phyloP scores from a whole-genome alignment of 1,140 invertebrate species.

The Panagrolaimus sp. region DNA sequence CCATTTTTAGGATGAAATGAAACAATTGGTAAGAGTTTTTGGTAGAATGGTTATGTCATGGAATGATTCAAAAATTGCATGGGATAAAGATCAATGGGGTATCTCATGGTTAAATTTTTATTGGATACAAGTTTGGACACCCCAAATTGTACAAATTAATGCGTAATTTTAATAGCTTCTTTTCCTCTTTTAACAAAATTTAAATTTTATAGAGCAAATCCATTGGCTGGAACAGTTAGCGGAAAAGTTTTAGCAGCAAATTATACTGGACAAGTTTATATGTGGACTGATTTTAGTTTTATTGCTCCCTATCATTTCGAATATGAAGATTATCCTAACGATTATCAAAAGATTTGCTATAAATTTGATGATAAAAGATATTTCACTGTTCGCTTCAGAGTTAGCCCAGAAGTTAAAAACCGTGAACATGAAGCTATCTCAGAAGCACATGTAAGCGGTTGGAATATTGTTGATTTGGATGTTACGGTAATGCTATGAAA shows the following conservation, averaged over 20 bases:
- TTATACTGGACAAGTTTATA: slow-evolving; percentile 56
- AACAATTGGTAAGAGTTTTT: slow-evolving; percentile 45
- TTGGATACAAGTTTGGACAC: slow-evolving; percentile 59
- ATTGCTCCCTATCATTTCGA: slow-evolving; percentile 50
- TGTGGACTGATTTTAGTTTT: slow-evolving; percentile 56
- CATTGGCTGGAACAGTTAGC: slow-evolving; percentile 44
- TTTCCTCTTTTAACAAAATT: not conserved
- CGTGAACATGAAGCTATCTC: slow-evolving; percentile 45
- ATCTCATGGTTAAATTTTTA: slow-evolving; percentile 57
- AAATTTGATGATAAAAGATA: slow-evolving; percentile 58
- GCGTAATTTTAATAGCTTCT: slow-evolving; percentile 32
- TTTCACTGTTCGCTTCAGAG: slow-evolving; percentile 53
- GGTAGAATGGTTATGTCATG: slow-evolving; percentile 53
- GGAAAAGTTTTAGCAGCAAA: slow-evolving; percentile 57
- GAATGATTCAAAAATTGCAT: slow-evolving; percentile 54
- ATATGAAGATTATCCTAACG: slow-evolving; percentile 55
- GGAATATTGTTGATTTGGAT: slow-evolving; percentile 49
- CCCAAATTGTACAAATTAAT: slow-evolving; percentile 55
- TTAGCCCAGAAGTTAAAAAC: slow-evolving; percentile 47
- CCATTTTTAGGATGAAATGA: slow-evolving; percentile 38
- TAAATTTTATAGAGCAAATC: slow-evolving; percentile 41
- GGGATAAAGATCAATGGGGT: slow-evolving; percentile 57
- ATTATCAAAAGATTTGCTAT: slow-evolving; percentile 54
- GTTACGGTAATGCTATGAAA: slow-evolving; percentile 25
- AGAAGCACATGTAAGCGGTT: slow-evolving; percentile 54